These are phyloP conservation scores for Atherinosoma microstoma DNA, from an alignment of 2,797 vertebrate species.

Conservation along the genomic window DNA sequence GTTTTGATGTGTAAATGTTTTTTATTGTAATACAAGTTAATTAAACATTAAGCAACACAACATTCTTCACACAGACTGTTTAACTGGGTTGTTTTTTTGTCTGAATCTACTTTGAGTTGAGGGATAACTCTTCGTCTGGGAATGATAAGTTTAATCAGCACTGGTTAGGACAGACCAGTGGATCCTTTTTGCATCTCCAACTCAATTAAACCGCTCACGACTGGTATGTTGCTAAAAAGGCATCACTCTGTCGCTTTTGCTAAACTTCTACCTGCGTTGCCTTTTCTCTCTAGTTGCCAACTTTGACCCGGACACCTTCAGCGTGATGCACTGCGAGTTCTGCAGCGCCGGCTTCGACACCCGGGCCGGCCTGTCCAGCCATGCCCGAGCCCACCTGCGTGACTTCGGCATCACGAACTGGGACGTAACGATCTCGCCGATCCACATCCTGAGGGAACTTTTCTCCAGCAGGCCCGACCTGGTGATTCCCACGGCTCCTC, in stretches of 20 bases:
- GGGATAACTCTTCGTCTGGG: constrained; percentile 3
- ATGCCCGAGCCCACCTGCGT: constrained; percentile 93
- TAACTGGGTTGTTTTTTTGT: not conserved
- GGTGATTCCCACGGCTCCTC: constrained; percentile 85
- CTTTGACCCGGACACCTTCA: constrained; percentile 96
- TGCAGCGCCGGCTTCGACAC: constrained; percentile 97
- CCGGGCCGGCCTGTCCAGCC: constrained; percentile 94
- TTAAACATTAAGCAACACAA: not conserved
- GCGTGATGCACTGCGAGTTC: constrained; percentile 98
- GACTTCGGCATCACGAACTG: constrained; percentile 98
- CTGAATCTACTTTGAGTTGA: not conserved
- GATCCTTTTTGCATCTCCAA: not conserved
- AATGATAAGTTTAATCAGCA: not conserved
- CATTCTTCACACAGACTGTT: not conserved
- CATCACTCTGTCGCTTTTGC: not conserved
- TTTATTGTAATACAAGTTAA: not conserved
- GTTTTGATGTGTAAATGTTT: not conserved
- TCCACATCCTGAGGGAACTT: constrained; percentile 93
- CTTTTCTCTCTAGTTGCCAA: constrained; percentile 88
- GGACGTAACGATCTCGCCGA: constrained; percentile 96
- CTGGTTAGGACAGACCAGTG: not conserved
- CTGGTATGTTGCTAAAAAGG: not conserved
- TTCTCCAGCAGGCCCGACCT: constrained; percentile 92
- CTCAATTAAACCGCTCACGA: not conserved
- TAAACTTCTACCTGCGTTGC: constrained; percentile 13